These are phyloP conservation scores for Vimba vimba DNA, from an alignment of 2,113 vertebrate species.

Conservation along the genomic window DNA sequence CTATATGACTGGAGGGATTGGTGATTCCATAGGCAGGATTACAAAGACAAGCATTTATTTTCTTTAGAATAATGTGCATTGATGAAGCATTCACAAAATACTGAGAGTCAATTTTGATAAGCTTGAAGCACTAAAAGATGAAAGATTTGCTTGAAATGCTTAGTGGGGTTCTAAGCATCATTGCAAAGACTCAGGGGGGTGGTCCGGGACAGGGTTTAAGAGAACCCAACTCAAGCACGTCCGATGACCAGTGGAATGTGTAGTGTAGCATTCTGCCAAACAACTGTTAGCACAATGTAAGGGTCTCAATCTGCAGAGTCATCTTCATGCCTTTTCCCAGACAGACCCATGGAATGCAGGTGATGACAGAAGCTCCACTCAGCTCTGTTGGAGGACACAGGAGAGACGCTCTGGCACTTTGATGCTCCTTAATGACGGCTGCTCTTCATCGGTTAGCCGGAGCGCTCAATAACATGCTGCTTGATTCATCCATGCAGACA, in stretches of 20 bases:
- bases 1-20: no score
- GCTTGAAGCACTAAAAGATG: not conserved
- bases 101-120: not conserved
- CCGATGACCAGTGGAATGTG: slow-evolving; percentile 81
- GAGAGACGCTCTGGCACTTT: slow-evolving; percentile 53
- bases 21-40: no score
- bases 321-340: slow-evolving; percentile 85
- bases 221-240: slow-evolving; percentile 48
- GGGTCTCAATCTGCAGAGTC: slow-evolving; percentile 89
- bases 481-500: slow-evolving; percentile 53
- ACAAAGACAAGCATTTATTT: not conserved
- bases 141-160: slow-evolving; percentile 1
- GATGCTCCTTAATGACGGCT: slow-evolving; percentile 50
- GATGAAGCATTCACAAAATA: not conserved
- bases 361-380: slow-evolving; percentile 86
- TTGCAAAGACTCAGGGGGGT: slow-evolving; percentile 28
- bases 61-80: not conserved
- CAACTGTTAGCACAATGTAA: slow-evolving; percentile 91
- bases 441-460: slow-evolving; percentile 53
- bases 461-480: slow-evolving; percentile 40
- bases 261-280: slow-evolving; percentile 83
- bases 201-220: slow-evolving; percentile 57
- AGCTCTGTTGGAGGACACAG: slow-evolving; percentile 59
- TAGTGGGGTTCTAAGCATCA: slow-evolving; percentile 18
- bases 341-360: slow-evolving; percentile 92